Evolutionary conservation across 1,140 invertebrate genomes (phyloP).

Genomic region (Drosophila santomea): DNA sequence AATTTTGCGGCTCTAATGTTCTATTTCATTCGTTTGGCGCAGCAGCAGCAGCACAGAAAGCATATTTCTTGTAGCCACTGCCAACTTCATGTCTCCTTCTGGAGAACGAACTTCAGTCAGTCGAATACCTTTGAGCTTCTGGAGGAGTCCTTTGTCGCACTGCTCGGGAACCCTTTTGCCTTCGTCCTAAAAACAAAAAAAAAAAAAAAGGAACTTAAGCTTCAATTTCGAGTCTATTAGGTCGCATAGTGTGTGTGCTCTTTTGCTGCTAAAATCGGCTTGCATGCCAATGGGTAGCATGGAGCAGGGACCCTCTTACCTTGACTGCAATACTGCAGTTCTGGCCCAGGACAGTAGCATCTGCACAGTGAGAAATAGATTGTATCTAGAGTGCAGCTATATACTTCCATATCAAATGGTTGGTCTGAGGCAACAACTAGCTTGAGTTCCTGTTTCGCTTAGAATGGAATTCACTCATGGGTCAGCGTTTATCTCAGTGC

Average conservation of each 20-base stretch:
- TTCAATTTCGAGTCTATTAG: constrained; percentile 62
- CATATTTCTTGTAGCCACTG: not conserved
- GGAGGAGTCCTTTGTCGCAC: constrained; percentile 25
- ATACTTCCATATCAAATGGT: too few relatives aligned
- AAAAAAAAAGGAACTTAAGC: constrained; percentile 40
- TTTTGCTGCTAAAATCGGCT: constrained; percentile 43
- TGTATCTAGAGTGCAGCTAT: too few relatives aligned
- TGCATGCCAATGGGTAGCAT: constrained; percentile 33
- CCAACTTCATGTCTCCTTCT: not conserved
- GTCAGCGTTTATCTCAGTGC: not conserved
- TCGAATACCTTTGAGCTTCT: constrained; percentile 28
- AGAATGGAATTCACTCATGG: too few relatives aligned
- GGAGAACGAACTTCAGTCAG: constrained; percentile 10
- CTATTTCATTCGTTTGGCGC: not conserved
- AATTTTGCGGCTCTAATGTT: not conserved
- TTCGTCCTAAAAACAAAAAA: not conserved
- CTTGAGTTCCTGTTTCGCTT: too few relatives aligned
- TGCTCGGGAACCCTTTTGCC: constrained; percentile 13
- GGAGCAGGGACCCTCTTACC: constrained; percentile 11
- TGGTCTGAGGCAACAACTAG: too few relatives aligned
- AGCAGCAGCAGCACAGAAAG: not conserved
- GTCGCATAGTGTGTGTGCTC: constrained; percentile 13
- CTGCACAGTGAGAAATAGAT: not conserved
- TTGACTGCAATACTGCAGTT: constrained; percentile 7
- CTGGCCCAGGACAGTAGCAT: constrained; percentile 3